phyloP scores from a whole-genome alignment of 2,797 vertebrate genomes.

The Sebastiscus albofasciatus region DNA sequence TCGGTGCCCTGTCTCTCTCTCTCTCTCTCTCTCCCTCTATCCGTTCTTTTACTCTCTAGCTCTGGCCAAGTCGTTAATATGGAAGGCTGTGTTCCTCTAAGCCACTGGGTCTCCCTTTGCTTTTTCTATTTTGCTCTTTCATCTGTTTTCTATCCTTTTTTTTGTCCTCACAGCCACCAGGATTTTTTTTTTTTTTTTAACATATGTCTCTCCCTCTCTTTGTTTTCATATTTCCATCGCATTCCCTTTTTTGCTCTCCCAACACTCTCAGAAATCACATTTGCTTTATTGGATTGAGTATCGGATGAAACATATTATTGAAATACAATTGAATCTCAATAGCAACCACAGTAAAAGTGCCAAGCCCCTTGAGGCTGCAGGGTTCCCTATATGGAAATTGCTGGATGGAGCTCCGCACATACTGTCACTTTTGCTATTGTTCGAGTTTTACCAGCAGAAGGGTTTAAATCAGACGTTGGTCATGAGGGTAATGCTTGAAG shows the following conservation, averaged over 20 bases:
- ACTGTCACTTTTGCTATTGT: neutral
- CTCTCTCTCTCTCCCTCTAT: conserved; percentile 10
- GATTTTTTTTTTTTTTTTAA: neutral
- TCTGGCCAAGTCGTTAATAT: conserved; percentile 55
- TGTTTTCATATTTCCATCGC: conserved; percentile 11
- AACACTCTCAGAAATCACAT: conserved; percentile 15
- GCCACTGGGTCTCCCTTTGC: conserved; percentile 37
- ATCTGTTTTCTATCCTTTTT: conserved; percentile 2
- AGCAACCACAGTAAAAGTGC: neutral
- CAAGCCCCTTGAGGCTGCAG: neutral
- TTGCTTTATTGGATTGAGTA: neutral
- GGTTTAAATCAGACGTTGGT: neutral
- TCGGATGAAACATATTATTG: conserved; percentile 4
- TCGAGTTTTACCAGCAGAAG: neutral
- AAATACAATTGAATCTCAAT: conserved; percentile 3
- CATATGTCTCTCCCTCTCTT: neutral
- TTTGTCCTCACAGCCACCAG: conserved; percentile 10
- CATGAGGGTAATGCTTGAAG: neutral
- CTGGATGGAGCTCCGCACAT: neutral
- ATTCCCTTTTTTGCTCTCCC: neutral
- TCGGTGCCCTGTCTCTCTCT: neutral
- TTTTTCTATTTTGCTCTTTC: conserved; percentile 27
- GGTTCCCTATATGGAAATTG: neutral
- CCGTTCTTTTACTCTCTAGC: conserved; percentile 29
- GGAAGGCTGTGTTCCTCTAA: conserved; percentile 45